phyloP scores from a whole-genome alignment of 2,888 invertebrate species.

The Phalangium opilio region DNA sequence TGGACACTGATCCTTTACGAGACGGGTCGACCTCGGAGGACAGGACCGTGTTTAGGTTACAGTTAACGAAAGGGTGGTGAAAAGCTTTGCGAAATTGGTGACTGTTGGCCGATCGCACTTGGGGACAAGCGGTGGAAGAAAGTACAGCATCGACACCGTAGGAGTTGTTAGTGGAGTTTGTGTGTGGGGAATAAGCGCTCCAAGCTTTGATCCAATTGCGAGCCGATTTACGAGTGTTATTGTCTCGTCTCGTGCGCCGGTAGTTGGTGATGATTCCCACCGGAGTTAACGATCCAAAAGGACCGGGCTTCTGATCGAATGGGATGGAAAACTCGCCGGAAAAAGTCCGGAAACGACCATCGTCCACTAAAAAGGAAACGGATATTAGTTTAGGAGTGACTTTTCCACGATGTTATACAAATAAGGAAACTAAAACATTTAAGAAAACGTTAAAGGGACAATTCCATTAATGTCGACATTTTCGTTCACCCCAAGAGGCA shows the following conservation, averaged over 20 bases:
- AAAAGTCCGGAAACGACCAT: slow-evolving; percentile 44
- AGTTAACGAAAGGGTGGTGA: not conserved
- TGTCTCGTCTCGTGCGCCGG: slow-evolving; percentile 5
- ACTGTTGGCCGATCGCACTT: no score
- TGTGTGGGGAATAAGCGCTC: not conserved
- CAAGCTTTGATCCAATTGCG: not conserved
- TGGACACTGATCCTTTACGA: not conserved
- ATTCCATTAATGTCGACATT: no score
- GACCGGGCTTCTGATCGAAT: slow-evolving; percentile 30
- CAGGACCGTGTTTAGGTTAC: not conserved
- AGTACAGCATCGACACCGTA: not conserved
- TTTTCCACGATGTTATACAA: no score
- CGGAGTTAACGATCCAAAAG: slow-evolving; percentile 14
- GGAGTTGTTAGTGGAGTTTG: not conserved
- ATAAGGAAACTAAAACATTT: no score
- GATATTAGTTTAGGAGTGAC: not conserved
- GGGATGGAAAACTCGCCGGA: slow-evolving; percentile 28
- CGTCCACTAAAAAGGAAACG: slow-evolving; percentile 32
- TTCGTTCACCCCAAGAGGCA: no score
- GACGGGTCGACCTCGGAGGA: not conserved
- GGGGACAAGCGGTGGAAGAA: not conserved
- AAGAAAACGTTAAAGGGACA: no score
- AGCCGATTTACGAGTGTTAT: not conserved
- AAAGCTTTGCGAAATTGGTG: no score
- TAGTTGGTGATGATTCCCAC: slow-evolving; percentile 17